Evolutionary conservation across 2,888 invertebrate genomes (phyloP).

Genomic region (Melanargia galathea): DNA sequence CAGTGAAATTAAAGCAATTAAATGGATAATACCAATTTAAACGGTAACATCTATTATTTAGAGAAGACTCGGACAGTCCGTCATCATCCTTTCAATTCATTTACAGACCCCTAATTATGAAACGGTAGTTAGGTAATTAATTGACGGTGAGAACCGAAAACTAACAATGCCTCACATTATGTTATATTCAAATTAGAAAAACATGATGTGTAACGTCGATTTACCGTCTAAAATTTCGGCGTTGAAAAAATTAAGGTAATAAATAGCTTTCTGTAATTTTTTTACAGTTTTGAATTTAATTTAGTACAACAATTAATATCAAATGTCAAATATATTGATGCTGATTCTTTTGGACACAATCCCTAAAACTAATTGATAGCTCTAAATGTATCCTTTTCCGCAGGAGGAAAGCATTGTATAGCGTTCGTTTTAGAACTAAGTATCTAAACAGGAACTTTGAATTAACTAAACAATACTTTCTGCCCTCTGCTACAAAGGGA

Average conservation of each 20-base stretch:
- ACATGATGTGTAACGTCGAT: conserved; percentile 45
- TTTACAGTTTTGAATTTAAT: no score
- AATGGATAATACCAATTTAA: conserved; percentile 47
- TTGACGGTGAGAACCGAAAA: conserved; percentile 74
- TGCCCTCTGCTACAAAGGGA: no score
- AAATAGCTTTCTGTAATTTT: background rate
- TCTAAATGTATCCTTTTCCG: no score
- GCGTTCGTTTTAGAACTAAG: no score
- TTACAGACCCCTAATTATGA: conserved; percentile 72
- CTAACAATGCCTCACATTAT: conserved; percentile 64
- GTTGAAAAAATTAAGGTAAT: conserved; percentile 10
- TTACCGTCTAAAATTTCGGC: conserved; percentile 28
- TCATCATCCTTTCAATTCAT: conserved; percentile 73
- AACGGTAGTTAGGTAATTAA: conserved; percentile 72
- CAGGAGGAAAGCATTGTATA: no score
- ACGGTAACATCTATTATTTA: conserved; percentile 63
- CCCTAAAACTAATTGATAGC: no score
- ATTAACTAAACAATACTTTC: no score
- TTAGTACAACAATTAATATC: no score
- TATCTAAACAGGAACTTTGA: no score
- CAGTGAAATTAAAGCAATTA: conserved; percentile 32
- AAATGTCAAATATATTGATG: no score
- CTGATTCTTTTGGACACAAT: no score
- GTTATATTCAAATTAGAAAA: conserved; percentile 57
- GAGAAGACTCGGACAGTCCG: conserved; percentile 56